phyloP scores from a whole-genome alignment of 2,888 invertebrate species.

The Phalera bucephala region DNA sequence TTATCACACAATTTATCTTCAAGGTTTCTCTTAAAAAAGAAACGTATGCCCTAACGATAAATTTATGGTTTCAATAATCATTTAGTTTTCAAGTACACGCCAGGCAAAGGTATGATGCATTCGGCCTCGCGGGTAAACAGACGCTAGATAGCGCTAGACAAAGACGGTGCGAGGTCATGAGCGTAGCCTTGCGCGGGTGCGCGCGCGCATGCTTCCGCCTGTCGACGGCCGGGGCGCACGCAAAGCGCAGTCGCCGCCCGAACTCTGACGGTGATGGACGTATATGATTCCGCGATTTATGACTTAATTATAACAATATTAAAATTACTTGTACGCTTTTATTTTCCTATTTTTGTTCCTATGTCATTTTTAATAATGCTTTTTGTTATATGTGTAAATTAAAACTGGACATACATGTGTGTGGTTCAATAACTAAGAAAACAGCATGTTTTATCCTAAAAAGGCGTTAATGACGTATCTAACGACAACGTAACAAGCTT shows the following conservation, averaged over 20 bases:
- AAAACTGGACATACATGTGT: too few species aligned
- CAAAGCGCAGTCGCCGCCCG: conserved; percentile 48
- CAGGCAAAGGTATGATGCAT: conserved; percentile 76
- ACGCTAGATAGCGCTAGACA: conserved; percentile 81
- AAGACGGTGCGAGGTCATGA: conserved; percentile 82
- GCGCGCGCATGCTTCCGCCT: conserved; percentile 76
- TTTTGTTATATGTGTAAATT: too few species aligned
- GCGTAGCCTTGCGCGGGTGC: conserved; percentile 81
- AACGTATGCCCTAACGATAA: conserved; percentile 47
- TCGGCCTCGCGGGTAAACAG: conserved; percentile 80
- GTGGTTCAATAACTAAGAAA: conserved; percentile 9
- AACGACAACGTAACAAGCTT: conserved; percentile 29
- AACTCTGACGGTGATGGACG: conserved; percentile 45
- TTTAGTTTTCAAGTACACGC: conserved; percentile 61
- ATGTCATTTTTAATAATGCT: too few species aligned
- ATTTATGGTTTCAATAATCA: conserved; percentile 63
- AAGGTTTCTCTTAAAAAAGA: conserved; percentile 53
- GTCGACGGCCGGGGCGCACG: conserved; percentile 55
- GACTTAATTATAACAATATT: conserved; percentile 3
- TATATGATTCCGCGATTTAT: conserved; percentile 9
- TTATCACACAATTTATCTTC: conserved; percentile 54
- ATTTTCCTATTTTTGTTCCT: background rate
- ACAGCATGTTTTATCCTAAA: conserved; percentile 7
- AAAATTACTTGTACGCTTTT: background rate
- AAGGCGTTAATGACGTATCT: conserved; percentile 19